Percentiles rank a stretch among this genome's conserved stretches.
Evolutionary conservation across 2,888 invertebrate genomes (phyloP).

Genomic region (Morpho deidamia): DNA sequence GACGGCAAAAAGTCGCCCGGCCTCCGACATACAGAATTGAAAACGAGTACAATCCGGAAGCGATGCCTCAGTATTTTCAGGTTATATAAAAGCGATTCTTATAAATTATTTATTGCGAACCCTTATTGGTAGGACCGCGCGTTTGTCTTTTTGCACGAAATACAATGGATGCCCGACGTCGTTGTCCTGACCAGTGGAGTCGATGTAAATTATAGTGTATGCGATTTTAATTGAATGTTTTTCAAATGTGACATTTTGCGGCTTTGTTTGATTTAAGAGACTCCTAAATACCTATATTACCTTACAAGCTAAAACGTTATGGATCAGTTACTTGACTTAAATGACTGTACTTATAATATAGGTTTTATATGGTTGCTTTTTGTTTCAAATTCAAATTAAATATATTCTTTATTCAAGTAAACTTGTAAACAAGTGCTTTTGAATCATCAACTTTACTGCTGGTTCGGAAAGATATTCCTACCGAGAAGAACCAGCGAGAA

Average conservation of each 20-base stretch:
- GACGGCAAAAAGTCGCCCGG: slow-evolving; percentile 33
- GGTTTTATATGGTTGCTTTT: background rate
- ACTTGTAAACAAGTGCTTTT: too few species aligned
- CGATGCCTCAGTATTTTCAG: slow-evolving; percentile 60
- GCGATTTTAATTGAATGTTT: slow-evolving; percentile 33
- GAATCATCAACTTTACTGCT: too few species aligned
- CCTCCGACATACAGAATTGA: slow-evolving; percentile 40
- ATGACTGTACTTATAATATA: background rate
- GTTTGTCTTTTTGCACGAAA: slow-evolving; percentile 35
- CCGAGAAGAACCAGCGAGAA: too few species aligned
- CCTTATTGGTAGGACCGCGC: slow-evolving; percentile 35
- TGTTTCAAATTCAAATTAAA: too few species aligned
- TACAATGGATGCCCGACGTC: slow-evolving; percentile 33
- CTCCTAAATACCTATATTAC: slow-evolving; percentile 14
- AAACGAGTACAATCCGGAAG: slow-evolving; percentile 52
- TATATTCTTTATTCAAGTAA: too few species aligned
- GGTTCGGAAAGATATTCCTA: too few species aligned
- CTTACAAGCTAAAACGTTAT: background rate
- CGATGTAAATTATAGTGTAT: slow-evolving; percentile 32
- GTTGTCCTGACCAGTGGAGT: slow-evolving; percentile 27
- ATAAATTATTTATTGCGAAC: slow-evolving; percentile 39
- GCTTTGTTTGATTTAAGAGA: slow-evolving; percentile 21
- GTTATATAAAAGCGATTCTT: slow-evolving; percentile 40
- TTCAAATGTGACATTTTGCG: slow-evolving; percentile 28
- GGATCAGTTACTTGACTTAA: background rate